phyloP scores from a whole-genome alignment of 2,797 vertebrate species.

The Enteromius radiatus region DNA sequence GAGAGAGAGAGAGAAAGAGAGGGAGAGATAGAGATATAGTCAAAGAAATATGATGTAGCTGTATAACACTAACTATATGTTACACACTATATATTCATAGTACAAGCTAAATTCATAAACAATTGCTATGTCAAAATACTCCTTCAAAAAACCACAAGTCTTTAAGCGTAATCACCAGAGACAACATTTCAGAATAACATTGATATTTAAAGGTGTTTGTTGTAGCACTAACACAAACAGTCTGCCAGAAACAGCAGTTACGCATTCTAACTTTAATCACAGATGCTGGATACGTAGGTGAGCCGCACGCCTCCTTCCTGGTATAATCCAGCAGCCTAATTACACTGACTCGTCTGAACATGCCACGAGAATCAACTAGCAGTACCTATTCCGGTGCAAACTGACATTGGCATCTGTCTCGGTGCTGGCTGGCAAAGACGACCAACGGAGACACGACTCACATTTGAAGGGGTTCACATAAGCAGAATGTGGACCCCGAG shows the following conservation, averaged over 20 bases:
- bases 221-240: neutral
- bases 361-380: conserved; percentile 56
- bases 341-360: conserved; percentile 57
- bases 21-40: too few relatives aligned
- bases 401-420: conserved; percentile 39
- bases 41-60: too few relatives aligned
- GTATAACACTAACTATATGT: neutral
- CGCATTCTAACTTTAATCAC: conserved; percentile 18
- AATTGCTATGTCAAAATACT: neutral
- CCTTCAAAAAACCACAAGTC: neutral
- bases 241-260: conserved; percentile 22
- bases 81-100: neutral
- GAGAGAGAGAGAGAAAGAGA: too few relatives aligned
- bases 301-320: conserved; percentile 37
- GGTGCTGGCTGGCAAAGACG: conserved; percentile 23
- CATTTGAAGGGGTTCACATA: conserved; percentile 30
- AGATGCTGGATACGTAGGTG: conserved; percentile 31
- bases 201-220: conserved; percentile 5
- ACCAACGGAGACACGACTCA: conserved; percentile 24
- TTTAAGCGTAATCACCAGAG: neutral
- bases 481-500: conserved; percentile 20
- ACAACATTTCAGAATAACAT: neutral
- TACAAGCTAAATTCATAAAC: neutral
- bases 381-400: conserved; percentile 50
- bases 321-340: conserved; percentile 55